Evolutionary conservation across 2,888 invertebrate genomes (phyloP).

Genomic region (Ophion costatus): DNA sequence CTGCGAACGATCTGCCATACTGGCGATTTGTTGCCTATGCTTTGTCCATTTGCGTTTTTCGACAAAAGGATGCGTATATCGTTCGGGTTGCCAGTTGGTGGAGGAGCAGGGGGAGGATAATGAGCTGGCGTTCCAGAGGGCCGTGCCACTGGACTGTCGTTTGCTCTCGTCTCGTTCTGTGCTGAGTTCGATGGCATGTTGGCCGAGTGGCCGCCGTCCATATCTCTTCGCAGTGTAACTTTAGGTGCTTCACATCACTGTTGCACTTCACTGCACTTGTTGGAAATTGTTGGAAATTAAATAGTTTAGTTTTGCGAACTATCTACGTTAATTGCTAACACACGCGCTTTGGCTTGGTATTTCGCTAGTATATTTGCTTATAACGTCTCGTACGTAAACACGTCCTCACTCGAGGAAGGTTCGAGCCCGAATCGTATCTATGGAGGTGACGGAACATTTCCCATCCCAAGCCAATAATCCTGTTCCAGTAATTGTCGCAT

Average conservation of each 20-base stretch:
- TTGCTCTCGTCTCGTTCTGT: conserved; percentile 1
- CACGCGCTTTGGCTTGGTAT: conserved; percentile 13
- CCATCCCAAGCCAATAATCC: too few relatives aligned
- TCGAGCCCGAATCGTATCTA: not conserved
- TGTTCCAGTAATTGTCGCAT: too few relatives aligned
- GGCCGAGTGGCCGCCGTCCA: not conserved
- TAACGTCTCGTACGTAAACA: conserved; percentile 24
- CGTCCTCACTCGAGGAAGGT: conserved; percentile 29
- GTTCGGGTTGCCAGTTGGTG: conserved; percentile 1
- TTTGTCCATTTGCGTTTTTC: conserved; percentile 17
- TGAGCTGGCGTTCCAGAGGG: not conserved
- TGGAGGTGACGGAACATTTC: too few relatives aligned
- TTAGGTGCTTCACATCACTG: conserved; percentile 11
- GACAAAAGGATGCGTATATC: conserved; percentile 18
- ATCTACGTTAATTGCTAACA: not conserved
- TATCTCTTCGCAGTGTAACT: not conserved
- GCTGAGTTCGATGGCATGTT: conserved; percentile 13
- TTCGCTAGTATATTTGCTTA: conserved; percentile 6
- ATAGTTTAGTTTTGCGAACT: not conserved
- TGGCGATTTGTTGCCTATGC: conserved; percentile 9
- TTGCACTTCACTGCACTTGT: conserved; percentile 13
- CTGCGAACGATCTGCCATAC: conserved; percentile 21
- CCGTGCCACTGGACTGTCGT: conserved; percentile 2
- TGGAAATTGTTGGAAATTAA: conserved; percentile 1
- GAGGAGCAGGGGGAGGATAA: not conserved